Conservation (phyloP, 2,797 vertebrate species). For the Babyrousa celebensis region DNA sequence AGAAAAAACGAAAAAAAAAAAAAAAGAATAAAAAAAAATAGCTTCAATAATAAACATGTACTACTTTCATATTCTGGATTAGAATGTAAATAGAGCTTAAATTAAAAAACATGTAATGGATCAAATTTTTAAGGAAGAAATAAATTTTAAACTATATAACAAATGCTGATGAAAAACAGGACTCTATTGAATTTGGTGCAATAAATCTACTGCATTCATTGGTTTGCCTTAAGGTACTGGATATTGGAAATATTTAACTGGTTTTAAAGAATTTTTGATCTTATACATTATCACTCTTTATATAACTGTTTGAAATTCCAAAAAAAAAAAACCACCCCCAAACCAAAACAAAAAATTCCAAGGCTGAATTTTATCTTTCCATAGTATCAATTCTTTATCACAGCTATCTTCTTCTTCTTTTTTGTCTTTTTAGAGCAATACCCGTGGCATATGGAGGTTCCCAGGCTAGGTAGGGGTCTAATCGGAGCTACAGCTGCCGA, state of each 20-base stretch:
- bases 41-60: conserved; percentile 48
- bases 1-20: background rate
- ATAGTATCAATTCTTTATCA: conserved; percentile 40
- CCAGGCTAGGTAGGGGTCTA: too few relatives aligned
- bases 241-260: conserved; percentile 60
- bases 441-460: too few relatives aligned
- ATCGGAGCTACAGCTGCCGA: too few relatives aligned
- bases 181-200: conserved; percentile 45
- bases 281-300: background rate
- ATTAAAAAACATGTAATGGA: conserved; percentile 19
- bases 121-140: conserved; percentile 55
- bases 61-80: conserved; percentile 26
- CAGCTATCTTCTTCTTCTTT: background rate
- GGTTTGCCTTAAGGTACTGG: conserved; percentile 37
- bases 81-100: conserved; percentile 42
- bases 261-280: conserved; percentile 52
- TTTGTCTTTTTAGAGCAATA: too few relatives aligned
- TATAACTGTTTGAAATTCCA: conserved; percentile 54
- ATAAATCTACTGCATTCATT: conserved; percentile 37
- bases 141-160: conserved; percentile 2
- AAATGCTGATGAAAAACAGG: conserved; percentile 27
- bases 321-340: background rate
- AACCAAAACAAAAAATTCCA: conserved; percentile 47
- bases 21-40: background rate
- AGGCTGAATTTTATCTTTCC: conserved; percentile 65